phyloP scores from a whole-genome alignment of 2,113 vertebrate genomes.

The Dipodomys spectabilis region DNA sequence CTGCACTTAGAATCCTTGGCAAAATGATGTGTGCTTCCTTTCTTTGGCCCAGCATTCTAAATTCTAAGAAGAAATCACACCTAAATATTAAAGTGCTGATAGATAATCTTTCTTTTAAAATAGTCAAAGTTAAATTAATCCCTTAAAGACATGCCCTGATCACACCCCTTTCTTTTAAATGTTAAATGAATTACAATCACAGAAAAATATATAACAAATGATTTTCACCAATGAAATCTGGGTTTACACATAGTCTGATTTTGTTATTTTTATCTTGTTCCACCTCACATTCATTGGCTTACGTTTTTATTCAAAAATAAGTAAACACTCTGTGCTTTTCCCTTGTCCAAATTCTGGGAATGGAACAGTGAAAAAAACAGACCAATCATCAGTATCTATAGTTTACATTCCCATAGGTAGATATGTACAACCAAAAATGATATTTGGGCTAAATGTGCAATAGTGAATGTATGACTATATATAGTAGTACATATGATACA shows the following conservation, averaged over 20 bases:
- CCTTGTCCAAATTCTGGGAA: background rate
- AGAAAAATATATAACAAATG: background rate
- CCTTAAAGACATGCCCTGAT: no score
- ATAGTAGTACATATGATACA: no score
- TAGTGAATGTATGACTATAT: no score
- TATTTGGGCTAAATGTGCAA: background rate
- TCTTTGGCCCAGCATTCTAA: no score
- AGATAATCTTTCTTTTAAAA: no score
- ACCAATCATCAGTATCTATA: background rate
- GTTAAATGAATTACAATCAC: no score
- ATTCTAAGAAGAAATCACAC: no score
- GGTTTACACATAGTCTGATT: background rate
- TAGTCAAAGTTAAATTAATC: no score
- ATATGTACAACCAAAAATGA: background rate
- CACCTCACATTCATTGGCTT: background rate
- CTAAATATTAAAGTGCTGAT: no score
- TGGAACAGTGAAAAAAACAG: background rate
- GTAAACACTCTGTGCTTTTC: background rate
- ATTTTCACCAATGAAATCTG: background rate
- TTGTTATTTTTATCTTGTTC: background rate
- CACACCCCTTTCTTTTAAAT: no score
- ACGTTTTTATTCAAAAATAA: slow-evolving; percentile 13
- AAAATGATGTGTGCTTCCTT: no score
- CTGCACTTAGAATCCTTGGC: no score
- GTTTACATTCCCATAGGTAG: background rate